Evolutionary conservation across 2,888 invertebrate species (phyloP).

Genomic region (Dendrolimus houi): DNA sequence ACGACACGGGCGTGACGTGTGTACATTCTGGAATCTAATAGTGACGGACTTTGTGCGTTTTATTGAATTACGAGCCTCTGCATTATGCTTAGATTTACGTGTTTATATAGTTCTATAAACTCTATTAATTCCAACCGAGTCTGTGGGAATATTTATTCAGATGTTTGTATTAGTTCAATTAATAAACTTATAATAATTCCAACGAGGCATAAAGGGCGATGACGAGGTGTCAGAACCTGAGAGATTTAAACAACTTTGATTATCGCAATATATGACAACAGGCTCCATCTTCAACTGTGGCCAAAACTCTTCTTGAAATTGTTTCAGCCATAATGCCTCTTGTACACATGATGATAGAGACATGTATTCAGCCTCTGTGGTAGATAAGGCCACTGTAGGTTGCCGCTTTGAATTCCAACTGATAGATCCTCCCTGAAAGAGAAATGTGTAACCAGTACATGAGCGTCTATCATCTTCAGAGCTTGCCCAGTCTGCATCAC

Average conservation of each 20-base stretch:
- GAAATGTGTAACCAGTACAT: slow-evolving; percentile 18
- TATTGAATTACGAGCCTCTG: too few relatives aligned
- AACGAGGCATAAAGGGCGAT: too few relatives aligned
- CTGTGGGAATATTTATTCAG: too few relatives aligned
- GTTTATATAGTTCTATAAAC: too few relatives aligned
- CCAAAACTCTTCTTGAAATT: slow-evolving; percentile 10
- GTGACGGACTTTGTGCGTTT: too few relatives aligned
- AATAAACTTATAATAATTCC: too few relatives aligned
- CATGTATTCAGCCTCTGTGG: slow-evolving; percentile 23
- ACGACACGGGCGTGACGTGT: too few relatives aligned
- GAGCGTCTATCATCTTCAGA: slow-evolving; percentile 14
- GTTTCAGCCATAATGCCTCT: slow-evolving; percentile 16
- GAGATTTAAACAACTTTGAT: slow-evolving; percentile 10
- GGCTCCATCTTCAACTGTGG: slow-evolving; percentile 1
- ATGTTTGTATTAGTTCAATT: too few relatives aligned
- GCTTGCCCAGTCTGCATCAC: slow-evolving; percentile 23
- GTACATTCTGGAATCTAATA: too few relatives aligned
- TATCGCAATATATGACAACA: slow-evolving; percentile 8
- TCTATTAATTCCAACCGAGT: too few relatives aligned
- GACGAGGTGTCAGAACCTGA: slow-evolving; percentile 6
- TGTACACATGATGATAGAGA: slow-evolving; percentile 16
- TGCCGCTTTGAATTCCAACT: slow-evolving; percentile 17
- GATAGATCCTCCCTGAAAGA: slow-evolving; percentile 17
- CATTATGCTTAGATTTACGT: too few relatives aligned
- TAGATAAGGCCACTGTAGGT: slow-evolving; percentile 18